Percentiles rank a stretch among this genome's conserved stretches.
phyloP scores from a whole-genome alignment of 2,113 vertebrate genomes.

The Odontesthes bonariensis region DNA sequence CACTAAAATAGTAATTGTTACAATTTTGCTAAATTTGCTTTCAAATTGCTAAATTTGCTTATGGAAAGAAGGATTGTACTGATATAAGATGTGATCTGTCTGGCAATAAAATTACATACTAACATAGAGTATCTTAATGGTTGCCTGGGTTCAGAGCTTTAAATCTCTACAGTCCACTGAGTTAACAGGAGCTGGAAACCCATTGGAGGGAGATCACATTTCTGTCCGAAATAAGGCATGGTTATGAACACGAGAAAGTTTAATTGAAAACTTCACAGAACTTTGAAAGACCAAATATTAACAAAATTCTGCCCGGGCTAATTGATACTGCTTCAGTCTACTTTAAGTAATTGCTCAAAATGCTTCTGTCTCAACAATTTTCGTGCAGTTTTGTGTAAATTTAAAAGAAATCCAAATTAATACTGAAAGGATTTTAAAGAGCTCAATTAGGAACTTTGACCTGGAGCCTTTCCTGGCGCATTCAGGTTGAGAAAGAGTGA shows the following conservation, averaged over 20 bases:
- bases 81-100: not conserved
- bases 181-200: not conserved
- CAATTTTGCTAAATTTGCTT: not conserved
- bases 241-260: not conserved
- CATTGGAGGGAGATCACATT: not conserved
- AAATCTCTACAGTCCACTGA: not conserved
- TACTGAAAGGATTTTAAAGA: conserved; percentile 16
- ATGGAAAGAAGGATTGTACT: not conserved
- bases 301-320: not conserved
- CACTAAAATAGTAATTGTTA: no score
- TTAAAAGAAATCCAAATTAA: conserved; percentile 42
- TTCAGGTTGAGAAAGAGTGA: no score
- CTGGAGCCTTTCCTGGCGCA: no score
- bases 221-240: not conserved
- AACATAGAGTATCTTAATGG: not conserved
- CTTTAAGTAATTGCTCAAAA: conserved; percentile 18
- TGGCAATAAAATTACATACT: not conserved
- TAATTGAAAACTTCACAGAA: conserved; percentile 3
- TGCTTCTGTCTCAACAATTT: not conserved
- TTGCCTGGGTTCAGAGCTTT: not conserved
- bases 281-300: conserved; percentile 6
- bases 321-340: not conserved
- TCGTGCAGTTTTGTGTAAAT: conserved; percentile 4
- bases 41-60: not conserved
- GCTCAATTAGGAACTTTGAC: no score